Base-by-base conservation (phyloP, 1,140 invertebrate species). In the Zaprionus capensis region DNA sequence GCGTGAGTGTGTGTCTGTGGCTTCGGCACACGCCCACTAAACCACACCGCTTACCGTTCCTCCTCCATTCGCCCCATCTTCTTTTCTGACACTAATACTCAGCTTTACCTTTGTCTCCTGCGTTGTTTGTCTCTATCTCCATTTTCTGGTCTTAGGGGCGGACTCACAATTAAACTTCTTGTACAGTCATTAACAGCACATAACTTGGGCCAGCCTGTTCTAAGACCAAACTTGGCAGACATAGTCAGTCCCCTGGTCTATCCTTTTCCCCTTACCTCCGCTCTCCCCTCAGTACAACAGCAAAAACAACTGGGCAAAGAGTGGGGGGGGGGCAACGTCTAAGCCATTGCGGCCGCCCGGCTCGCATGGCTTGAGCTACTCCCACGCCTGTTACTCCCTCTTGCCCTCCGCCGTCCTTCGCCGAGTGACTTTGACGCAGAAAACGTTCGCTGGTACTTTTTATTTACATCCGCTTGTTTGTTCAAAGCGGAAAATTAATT, bases 401-500 rank as follows among this genome's bases (percentile, higher is more conserved):
- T 71, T 24, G 12, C 28, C 17, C 36, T 28, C 41, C 20, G 31
- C 44, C 66, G 22, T 46, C 55, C 31, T 9, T 12, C 17, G 24
- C 34, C 51, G 46, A 64, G 46, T 31, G 71, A 71, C 68, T 83
- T 81, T 81, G 75, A 76, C 73, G 63, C 46, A 58, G 75, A 73
- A 74, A 69, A 72, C 75, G 75, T 69, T 78, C 63, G 71, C 75
- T 80, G 66, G 76, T 74, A 65, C 69, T 91, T 87, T 91, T 91
- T 91, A 91, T 91, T 91, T 91, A 91, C 90, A 86, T 91, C 90
- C 90, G 90, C 90, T 91, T 91, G 90, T 91, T 91, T 91, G 90
- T 91, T 90, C 90, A 90, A 91, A 91, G 90, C 90, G 90, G 90
- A 91, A 91, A 91, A 91, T 91, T 91, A 91, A 91, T 91, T 91